Evolutionary conservation across 2,113 vertebrate genomes (phyloP), one percentile per base, ranked within the genome.

Genomic region (Pachypanchax playfairii): DNA sequence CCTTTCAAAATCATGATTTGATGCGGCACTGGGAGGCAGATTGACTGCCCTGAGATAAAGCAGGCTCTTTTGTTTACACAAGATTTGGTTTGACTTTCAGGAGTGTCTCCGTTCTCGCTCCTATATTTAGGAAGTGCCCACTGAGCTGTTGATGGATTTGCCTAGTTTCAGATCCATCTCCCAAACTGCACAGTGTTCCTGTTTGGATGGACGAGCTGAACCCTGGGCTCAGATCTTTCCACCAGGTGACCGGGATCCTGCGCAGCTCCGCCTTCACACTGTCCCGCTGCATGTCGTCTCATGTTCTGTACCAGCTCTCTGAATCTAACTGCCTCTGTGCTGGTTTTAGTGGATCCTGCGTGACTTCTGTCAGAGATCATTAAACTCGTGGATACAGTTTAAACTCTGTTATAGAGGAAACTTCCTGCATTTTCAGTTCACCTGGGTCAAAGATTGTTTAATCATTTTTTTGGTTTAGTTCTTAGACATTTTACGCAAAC

Each of bases 111-210:
- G 78, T 90, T 91, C 92, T 77, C 85, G 69, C 66, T 70, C 80
- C 75, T 93, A 92, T 91, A 90, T 94, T 93, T 93, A 91, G 90
- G 89, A 92, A 85, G 85, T 78, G 71, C 80, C 85, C 84, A 87
- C 92, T 87, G 86, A 75, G 80, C 85, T 60, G 70, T 54, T 89
- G 87, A 87, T 89, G 85, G 91, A 92, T 91, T 87, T 79, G 75
- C 91, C 83, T 87, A 77, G 85, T 89, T 89, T 70, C 0, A 75
- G 84, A 81, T 87, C 66, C 10, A 4, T 50, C 79, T 87, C 83
- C 84, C 71, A 80, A 82, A 87, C 85, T 91, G 87, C 50, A 70
- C 86, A 85, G 57, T 89, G 77, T 92, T 84, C 80, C 88, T 90
- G 85, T 90, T 88, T 89, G 82, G 80, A 67, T 73, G 69, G 67